A percentile compares a stretch with the other conserved stretches of the same genome.
Evolutionary conservation across 2,888 invertebrate genomes (phyloP).

Genomic region (Oscheius myriophilus): DNA sequence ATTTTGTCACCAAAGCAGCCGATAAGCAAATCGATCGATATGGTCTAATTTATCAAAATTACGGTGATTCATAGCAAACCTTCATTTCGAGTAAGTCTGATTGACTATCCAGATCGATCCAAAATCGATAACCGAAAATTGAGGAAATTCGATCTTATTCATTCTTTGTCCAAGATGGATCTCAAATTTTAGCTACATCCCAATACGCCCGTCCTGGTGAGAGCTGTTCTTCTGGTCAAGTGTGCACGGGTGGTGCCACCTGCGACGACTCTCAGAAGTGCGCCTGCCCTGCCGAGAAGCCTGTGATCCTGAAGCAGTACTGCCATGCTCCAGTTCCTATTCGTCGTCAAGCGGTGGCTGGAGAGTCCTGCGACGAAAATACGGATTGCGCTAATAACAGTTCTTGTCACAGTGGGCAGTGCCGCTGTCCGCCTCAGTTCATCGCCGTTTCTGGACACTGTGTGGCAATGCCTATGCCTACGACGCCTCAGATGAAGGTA

Average conservation of each 20-base stretch:
- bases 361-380: conserved; percentile 49
- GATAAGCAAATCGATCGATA: too few relatives aligned
- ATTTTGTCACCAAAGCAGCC: too few relatives aligned
- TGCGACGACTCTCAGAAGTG: conserved; percentile 61
- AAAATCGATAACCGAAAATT: too few relatives aligned
- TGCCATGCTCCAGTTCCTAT: conserved; percentile 47
- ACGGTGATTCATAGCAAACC: too few relatives aligned
- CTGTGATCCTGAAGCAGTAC: conserved; percentile 56
- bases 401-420: conserved; percentile 43
- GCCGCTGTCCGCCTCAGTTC: conserved; percentile 51
- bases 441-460: conserved; percentile 53
- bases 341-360: conserved; percentile 44
- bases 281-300: conserved; percentile 60
- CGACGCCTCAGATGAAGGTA: conserved; percentile 45
- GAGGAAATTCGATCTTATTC: too few relatives aligned
- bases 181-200: conserved; percentile 9
- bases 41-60: too few relatives aligned
- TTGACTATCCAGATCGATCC: too few relatives aligned
- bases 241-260: conserved; percentile 56
- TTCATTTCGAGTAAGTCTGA: too few relatives aligned
- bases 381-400: conserved; percentile 49
- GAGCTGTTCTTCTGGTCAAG: conserved; percentile 50
- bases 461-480: conserved; percentile 47
- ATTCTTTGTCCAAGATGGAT: neutral
- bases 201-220: conserved; percentile 61